Conservation (phyloP, 2,797 vertebrate species). For the Sebastes cheni region DNA sequence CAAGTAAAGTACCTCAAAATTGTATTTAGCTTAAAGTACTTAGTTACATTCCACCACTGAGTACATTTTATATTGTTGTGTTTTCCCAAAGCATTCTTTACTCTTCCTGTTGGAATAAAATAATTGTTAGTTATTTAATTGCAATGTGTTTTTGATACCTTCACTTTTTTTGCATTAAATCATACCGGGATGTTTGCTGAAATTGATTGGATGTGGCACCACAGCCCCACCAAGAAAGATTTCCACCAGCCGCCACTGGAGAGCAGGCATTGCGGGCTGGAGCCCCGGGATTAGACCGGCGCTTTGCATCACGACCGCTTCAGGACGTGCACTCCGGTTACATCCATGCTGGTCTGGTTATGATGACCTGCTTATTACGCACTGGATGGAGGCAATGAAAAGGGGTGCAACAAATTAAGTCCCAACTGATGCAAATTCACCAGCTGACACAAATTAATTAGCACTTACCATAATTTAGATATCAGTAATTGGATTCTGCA, state of each 20-base stretch:
- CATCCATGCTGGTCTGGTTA: conserved; percentile 38
- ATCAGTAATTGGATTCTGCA: not conserved
- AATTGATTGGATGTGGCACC: too few relatives aligned
- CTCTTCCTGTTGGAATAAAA: too few relatives aligned
- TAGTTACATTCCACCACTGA: too few relatives aligned
- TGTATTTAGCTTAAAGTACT: too few relatives aligned
- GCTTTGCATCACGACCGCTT: conserved; percentile 65
- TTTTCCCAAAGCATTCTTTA: too few relatives aligned
- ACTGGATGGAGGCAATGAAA: not conserved
- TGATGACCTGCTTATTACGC: conserved; percentile 11
- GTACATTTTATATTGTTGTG: too few relatives aligned
- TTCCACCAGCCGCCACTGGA: not conserved
- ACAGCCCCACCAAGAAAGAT: too few relatives aligned
- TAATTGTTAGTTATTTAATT: too few relatives aligned
- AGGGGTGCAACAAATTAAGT: conserved; percentile 1
- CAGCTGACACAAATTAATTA: conserved; percentile 10
- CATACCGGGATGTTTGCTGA: too few relatives aligned
- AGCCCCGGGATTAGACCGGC: conserved; percentile 47
- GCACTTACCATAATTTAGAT: conserved; percentile 21
- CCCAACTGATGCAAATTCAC: conserved; percentile 13
- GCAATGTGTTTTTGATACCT: too few relatives aligned
- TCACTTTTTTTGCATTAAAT: too few relatives aligned
- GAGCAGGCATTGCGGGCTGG: conserved; percentile 49
- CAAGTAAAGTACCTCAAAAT: too few relatives aligned
- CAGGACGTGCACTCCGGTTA: conserved; percentile 37